Evolutionary conservation across 1,140 invertebrate species (phyloP).

Genomic region (Camponotus floridanus): DNA sequence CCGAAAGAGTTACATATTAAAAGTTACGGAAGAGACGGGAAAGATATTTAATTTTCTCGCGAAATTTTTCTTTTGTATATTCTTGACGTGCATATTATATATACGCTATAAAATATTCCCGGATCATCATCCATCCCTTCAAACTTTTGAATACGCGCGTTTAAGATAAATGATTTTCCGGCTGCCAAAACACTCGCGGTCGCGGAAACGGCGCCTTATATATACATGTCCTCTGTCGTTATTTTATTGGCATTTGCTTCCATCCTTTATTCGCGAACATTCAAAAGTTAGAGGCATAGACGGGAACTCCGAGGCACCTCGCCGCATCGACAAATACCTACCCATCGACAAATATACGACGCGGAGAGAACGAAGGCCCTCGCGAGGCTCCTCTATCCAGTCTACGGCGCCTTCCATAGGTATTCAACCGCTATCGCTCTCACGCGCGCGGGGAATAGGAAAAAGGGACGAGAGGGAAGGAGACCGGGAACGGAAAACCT

Average conservation of each 20-base stretch:
- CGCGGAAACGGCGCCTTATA: neutral
- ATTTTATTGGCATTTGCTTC: conserved; percentile 18
- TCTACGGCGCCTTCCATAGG: conserved; percentile 20
- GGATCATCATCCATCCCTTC: neutral
- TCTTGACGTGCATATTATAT: too few species aligned
- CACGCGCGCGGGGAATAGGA: neutral
- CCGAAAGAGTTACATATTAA: neutral
- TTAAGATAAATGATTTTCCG: neutral
- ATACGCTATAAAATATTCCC: neutral
- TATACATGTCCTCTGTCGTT: neutral
- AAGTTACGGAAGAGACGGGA: neutral
- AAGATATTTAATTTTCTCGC: neutral
- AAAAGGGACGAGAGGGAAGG: neutral
- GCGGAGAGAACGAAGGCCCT: conserved; percentile 21
- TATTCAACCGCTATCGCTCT: conserved; percentile 25
- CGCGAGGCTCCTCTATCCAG: conserved; percentile 31
- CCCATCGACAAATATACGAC: conserved; percentile 8
- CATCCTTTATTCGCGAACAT: neutral
- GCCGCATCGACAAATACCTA: neutral
- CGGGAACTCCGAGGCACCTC: neutral
- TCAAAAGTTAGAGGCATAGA: neutral
- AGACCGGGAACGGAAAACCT: neutral
- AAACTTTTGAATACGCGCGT: neutral
- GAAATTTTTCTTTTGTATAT: too few species aligned
- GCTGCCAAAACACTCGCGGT: neutral